Evolutionary conservation across 1,140 invertebrate genomes (phyloP).

Genomic region (Holotrichia oblita): DNA sequence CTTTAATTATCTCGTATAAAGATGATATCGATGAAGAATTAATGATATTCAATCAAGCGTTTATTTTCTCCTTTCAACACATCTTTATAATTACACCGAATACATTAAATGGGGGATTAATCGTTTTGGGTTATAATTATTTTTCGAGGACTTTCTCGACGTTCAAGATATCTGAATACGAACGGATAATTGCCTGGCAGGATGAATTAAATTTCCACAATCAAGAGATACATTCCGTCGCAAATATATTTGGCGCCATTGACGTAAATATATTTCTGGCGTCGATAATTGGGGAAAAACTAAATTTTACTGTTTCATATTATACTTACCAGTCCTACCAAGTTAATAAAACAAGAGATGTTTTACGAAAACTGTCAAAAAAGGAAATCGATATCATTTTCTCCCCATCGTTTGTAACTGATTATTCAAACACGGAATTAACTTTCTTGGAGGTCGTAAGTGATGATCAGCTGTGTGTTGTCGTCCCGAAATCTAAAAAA

Average conservation of each 20-base stretch:
- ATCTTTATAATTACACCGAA: not conserved
- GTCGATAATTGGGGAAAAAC: not conserved
- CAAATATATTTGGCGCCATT: not conserved
- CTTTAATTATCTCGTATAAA: not conserved
- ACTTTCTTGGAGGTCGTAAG: not conserved
- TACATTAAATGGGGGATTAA: no score
- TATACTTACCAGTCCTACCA: not conserved
- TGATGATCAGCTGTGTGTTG: not conserved
- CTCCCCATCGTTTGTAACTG: not conserved
- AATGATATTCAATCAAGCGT: not conserved
- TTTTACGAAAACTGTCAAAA: not conserved
- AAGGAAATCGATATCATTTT: not conserved
- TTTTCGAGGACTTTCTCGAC: not conserved
- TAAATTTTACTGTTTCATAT: not conserved
- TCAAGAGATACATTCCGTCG: not conserved
- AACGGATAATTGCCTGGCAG: not conserved
- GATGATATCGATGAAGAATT: not conserved
- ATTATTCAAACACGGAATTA: not conserved
- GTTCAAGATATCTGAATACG: not conserved
- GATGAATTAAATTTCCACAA: not conserved
- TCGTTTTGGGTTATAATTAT: not conserved
- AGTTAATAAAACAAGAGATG: not conserved
- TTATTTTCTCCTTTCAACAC: not conserved
- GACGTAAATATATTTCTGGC: not conserved
- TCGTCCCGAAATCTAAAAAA: conserved; percentile 1